Conservation (phyloP, 1,140 invertebrate genomes). For the Dryas iulia region DNA sequence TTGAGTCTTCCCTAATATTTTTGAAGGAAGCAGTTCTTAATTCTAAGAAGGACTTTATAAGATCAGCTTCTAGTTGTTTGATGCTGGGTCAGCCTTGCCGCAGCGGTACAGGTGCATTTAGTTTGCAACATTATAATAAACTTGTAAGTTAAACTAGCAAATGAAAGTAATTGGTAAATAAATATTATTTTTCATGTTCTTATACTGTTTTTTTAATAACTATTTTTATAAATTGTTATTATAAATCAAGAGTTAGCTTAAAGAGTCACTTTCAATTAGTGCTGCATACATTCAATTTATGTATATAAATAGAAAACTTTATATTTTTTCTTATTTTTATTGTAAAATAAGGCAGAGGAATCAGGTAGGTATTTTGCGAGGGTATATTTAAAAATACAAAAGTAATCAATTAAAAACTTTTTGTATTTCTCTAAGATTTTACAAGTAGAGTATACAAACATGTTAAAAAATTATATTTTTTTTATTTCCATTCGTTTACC, state of each 20-base stretch:
- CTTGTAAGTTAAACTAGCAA: constrained; percentile 30
- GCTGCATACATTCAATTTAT: too few relatives aligned
- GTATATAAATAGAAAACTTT: too few relatives aligned
- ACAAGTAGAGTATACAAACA: constrained; percentile 42
- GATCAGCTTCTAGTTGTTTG: constrained; percentile 93
- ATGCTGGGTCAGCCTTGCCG: constrained; percentile 92
- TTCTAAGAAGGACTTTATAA: constrained; percentile 86
- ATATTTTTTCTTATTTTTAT: neutral
- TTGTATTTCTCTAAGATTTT: constrained; percentile 34
- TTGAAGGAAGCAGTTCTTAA: constrained; percentile 90
- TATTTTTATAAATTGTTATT: neutral
- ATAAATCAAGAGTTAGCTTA: neutral
- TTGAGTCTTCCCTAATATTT: constrained; percentile 95
- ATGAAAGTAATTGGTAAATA: neutral
- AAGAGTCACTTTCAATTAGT: too few relatives aligned
- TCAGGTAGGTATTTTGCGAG: neutral
- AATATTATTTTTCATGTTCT: neutral
- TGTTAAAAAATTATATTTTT: constrained; percentile 20
- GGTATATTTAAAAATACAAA: constrained; percentile 5
- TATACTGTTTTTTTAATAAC: neutral
- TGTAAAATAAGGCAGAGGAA: neutral
- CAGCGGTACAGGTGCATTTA: constrained; percentile 92
- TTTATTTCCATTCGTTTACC: constrained; percentile 10
- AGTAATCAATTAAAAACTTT: constrained; percentile 28
- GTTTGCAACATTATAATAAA: constrained; percentile 44